Base-by-base conservation (phyloP, 2,797 vertebrate genomes). In the Linurgus olivaceus region DNA sequence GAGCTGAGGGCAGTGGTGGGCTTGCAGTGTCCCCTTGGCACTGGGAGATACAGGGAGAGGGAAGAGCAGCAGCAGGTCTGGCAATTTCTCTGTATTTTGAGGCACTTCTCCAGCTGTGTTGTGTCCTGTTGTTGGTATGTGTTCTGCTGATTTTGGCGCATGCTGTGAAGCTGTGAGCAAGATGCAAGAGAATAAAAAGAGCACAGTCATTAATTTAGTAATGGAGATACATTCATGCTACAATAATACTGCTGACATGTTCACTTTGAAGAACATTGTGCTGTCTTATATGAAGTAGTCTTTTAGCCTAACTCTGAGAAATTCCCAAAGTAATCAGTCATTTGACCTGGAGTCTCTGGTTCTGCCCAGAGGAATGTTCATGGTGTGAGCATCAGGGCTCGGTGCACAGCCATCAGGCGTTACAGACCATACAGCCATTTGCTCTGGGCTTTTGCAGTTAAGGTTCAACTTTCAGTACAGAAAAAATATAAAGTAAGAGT, bases 351-450 rank as follows among this genome's bases (percentile, higher is more conserved):
- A 74, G 47, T 7, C 51, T 72, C 24, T 72, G 50, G 5, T 74
- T 68, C 45, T 74, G 40, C 40, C 28, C 19, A 68, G 65, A 23
- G 33, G 20, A n/a, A 29, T 0, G 3, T 29, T 52, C 0, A 0
- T 16, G 28, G 10, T 15, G 31, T 63, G 74, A 89, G 9, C 47
- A 25, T 57, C 17, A 0, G 40, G 45, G 57, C 26, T 87, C 38
- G 70, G 47, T 35, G 31, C 11, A 2, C 13, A 37, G 44, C 38
- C 37, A 3, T 67, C 4, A 10, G 45, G 10, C 7, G 0, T 31
- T 67, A 11, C 6, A 40, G 24, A 55, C 8, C 20, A 5, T 16
- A 21, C 25, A 61, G 38, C n/a, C 17, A 2, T 57, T 55, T 35
- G 4, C 25, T 80, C 57, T 61, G 14, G 37, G 45, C 33, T 74